Base-by-base conservation (phyloP, 2,797 vertebrate species). In the Centroberyx gerrardi region DNA sequence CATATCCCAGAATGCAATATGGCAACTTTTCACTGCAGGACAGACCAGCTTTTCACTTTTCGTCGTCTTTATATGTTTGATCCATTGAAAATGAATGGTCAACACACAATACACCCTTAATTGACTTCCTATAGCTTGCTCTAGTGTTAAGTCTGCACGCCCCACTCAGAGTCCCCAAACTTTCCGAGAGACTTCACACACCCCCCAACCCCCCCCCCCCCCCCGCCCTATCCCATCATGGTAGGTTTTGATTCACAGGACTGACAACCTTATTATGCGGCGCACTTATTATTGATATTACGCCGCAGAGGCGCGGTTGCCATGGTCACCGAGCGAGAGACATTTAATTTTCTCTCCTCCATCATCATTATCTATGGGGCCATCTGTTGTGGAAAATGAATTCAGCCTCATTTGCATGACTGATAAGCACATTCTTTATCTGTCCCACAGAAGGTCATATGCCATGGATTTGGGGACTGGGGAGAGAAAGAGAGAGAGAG, bases 371-470 rank as follows among this genome's bases (percentile, higher is more conserved):
- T 99, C 98, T 99, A 98, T 98, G 98, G 97, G 98, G 97, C 98
- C 98, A 99, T 99, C 98, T 99, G 98, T 98, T 99, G 97, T 99
- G 98, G 97, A 99, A 99, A 99, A 99, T 99, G 98, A 99, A 99
- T 99, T 99, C 98, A 98, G 97, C 96, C 97, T 99, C 97, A 99
- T 99, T 99, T 99, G 98, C 98, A 99, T 99, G 97, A 98, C 97
- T 99, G 97, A 99, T 99, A 99, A 99, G 98, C 97, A 96, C 97
- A 97, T 99, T 99, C 97, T 99, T 98, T 98, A 98, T 99, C 98
- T 98, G 96, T 98, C 98, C 97, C 98, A 97, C 96, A 97, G 98
- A 99, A 99, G 98, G 98, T 99, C 98, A 98, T 99, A 97, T 99
- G 98, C 97, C 96, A 96, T 95, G 96, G 96, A 98, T 98, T 97